Evolutionary conservation across 2,113 vertebrate species (phyloP), one percentile per base, ranked within the genome.

Genomic region (human (Homo sapiens)): DNA sequence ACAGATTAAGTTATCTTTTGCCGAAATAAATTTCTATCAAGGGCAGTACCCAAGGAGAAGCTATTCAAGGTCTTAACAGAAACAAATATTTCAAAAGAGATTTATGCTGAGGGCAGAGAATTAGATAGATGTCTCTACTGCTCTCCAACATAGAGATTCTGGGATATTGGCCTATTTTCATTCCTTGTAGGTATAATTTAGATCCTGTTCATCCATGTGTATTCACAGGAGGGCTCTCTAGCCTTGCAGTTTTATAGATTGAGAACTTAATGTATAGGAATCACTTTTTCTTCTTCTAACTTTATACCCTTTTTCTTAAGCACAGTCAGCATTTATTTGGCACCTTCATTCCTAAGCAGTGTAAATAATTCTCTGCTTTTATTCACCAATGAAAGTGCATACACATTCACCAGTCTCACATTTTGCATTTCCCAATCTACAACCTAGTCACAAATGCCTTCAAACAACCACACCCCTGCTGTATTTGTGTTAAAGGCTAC

Each of bases 1-100:
- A 59, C 55, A 84, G 82, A 88, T 68, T 5, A 96, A 89, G 52
- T 50, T 96, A 52, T 72, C 76, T 79, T 78, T 84, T 92, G 70
- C 32, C 59, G 83, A 52, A 72, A 52, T 93, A 87, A 82, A 93
- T 79, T 87, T 64, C 64, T 66, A 45, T 45, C 57, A 85, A 73
- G 50, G 32, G 40, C 22, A 76, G 23, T 50, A 57, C 20, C 11
- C 30, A 79, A 83, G 84, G 90, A 90, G 73, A 91, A 78, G 50
- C 66, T 45, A 23, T 94, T 18, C 66, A 14, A 68, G 30, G 9
- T 73, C 32, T 85, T 48, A 30, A 70, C 48, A 83, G 68, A 55
- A 89, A 68, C 66, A 68, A 18, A 59, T 5, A 0, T 78, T 87
- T 89, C 27, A 20, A 13, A 78, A 48, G 78, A 35, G 32, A 61